A percentile compares a stretch with the other conserved stretches of the same genome.
These are phyloP conservation scores for Grammomys dolichurus DNA, from an alignment of 2,113 vertebrate genomes.

Conservation along the genomic window DNA sequence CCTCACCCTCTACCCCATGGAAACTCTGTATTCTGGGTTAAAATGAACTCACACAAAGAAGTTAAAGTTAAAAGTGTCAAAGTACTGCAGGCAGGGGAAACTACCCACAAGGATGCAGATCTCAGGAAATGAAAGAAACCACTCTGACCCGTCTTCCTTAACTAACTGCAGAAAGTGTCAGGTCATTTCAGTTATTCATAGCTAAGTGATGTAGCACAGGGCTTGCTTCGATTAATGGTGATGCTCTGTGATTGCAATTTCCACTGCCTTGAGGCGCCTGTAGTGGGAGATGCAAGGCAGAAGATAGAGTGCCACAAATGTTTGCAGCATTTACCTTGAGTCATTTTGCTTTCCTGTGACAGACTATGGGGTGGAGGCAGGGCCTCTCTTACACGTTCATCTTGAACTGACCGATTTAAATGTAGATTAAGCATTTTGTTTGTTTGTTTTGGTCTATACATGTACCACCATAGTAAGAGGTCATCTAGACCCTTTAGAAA, in stretches of 20 bases:
- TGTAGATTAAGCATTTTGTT: conserved; percentile 51
- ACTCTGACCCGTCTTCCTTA: conserved; percentile 39
- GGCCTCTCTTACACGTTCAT: conserved; percentile 27
- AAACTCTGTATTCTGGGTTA: conserved; percentile 6
- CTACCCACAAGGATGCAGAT: not conserved
- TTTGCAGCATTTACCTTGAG: conserved; percentile 67
- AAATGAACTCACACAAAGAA: conserved; percentile 34
- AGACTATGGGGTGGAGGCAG: not conserved
- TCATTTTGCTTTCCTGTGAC: conserved; percentile 65
- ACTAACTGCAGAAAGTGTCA: conserved; percentile 41
- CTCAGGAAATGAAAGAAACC: conserved; percentile 4
- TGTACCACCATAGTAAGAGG: conserved; percentile 1
- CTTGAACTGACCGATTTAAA: conserved; percentile 51
- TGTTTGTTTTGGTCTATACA: conserved; percentile 51
- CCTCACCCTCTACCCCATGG: not conserved
- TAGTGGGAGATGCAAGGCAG: conserved; percentile 4
- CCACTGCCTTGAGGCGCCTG: conserved; percentile 57
- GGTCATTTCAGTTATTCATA: conserved; percentile 63
- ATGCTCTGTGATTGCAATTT: conserved; percentile 59
- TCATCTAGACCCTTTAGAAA: conserved; percentile 48
- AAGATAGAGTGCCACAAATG: conserved; percentile 42
- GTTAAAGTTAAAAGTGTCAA: conserved; percentile 50
- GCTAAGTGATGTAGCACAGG: conserved; percentile 50
- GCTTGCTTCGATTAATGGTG: conserved; percentile 47
- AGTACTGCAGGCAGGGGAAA: conserved; percentile 52